Evolutionary conservation across 2,113 vertebrate genomes (phyloP).

Genomic region (Antigone vipio): DNA sequence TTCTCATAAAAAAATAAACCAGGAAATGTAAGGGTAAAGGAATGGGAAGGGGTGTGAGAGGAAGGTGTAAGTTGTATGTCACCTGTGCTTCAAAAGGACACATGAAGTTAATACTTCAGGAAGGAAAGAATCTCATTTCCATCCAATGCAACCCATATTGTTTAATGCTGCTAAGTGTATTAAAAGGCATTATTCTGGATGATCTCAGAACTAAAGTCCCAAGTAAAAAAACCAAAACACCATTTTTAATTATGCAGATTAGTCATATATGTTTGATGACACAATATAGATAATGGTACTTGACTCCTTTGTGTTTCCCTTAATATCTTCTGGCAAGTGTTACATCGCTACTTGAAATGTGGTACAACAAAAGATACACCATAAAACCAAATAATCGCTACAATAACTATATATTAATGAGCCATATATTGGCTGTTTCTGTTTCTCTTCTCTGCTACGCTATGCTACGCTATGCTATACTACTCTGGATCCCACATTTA

Average conservation of each 20-base stretch:
- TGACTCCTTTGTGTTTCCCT: neutral
- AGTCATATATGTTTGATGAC: neutral
- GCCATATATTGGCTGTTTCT: neutral
- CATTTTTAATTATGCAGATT: neutral
- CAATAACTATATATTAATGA: neutral
- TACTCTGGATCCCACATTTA: neutral
- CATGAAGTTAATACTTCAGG: neutral
- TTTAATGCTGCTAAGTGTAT: neutral
- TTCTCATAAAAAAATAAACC: neutral
- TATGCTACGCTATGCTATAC: neutral
- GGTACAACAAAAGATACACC: neutral
- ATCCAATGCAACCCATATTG: fast-evolving
- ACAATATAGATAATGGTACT: neutral
- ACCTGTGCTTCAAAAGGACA: neutral
- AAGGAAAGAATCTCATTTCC: neutral
- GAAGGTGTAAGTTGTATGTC: fast-evolving
- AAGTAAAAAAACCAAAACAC: neutral
- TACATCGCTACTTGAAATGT: neutral
- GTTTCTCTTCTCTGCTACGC: neutral
- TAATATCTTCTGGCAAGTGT: neutral
- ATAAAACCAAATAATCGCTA: neutral
- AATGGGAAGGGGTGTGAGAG: neutral
- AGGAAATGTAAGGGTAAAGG: neutral
- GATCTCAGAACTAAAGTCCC: neutral
- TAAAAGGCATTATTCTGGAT: neutral